These are phyloP conservation scores for Magallana angulata DNA, from an alignment of 1,140 invertebrate species.

Conservation along the genomic window DNA sequence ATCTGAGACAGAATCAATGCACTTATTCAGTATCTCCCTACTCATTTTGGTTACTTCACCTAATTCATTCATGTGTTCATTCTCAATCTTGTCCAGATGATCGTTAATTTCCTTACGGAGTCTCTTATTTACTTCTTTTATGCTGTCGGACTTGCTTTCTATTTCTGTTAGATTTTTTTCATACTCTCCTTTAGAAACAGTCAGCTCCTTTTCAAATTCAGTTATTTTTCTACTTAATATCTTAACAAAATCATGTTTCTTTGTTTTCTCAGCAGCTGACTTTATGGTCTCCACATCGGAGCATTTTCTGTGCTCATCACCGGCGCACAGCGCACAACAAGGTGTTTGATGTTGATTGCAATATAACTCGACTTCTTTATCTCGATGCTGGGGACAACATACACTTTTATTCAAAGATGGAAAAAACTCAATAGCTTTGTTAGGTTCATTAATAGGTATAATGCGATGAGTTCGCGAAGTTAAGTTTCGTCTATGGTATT, in stretches of 20 bases:
- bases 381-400: neutral
- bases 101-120: neutral
- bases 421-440: neutral
- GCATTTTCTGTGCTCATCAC: neutral
- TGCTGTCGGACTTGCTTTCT: neutral
- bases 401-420: too few species aligned
- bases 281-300: neutral
- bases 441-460: neutral
- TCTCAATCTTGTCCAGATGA: neutral
- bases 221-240: neutral
- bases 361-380: neutral
- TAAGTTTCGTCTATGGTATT: neutral
- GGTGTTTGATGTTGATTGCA: neutral
- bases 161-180: neutral
- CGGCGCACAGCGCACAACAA: neutral
- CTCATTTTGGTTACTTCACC: neutral
- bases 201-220: neutral
- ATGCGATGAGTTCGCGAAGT: too few species aligned
- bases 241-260: neutral
- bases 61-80: neutral
- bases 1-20: neutral
- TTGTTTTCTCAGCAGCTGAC: neutral
- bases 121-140: neutral
- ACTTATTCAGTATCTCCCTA: neutral
- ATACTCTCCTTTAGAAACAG: neutral